Percentiles rank a stretch among this genome's conserved stretches.
Evolutionary conservation across 2,797 vertebrate genomes (phyloP).

Genomic region (Hippoglossus hippoglossus): DNA sequence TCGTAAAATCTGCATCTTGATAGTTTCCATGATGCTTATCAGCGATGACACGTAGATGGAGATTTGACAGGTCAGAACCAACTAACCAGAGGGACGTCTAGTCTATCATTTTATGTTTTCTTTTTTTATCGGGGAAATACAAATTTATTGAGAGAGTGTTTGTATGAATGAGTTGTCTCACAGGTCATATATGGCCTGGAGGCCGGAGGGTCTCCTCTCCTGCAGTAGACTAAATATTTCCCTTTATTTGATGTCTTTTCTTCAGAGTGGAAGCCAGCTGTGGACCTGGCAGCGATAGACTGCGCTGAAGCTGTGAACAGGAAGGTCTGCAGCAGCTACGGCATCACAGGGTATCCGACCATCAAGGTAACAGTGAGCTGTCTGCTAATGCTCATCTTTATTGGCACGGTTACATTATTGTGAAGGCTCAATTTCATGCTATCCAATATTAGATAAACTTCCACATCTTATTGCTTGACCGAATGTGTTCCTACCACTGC

Average conservation of each 20-base stretch:
- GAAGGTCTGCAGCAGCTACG: constrained; percentile 79
- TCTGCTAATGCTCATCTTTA: background rate
- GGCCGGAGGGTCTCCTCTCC: no score
- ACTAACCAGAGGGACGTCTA: no score
- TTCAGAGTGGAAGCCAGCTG: constrained; percentile 91
- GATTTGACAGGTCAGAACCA: no score
- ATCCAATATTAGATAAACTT: background rate
- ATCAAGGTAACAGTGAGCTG: constrained; percentile 83
- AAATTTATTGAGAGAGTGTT: no score
- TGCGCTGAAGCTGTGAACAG: constrained; percentile 85
- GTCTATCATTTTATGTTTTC: background rate
- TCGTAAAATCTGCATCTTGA: no score
- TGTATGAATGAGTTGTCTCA: no score
- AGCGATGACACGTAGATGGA: no score
- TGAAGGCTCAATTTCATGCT: background rate
- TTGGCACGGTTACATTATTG: background rate
- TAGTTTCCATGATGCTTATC: no score
- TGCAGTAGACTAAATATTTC: constrained; percentile 49
- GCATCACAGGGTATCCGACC: constrained; percentile 87
- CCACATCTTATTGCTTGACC: no score
- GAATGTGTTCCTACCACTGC: no score
- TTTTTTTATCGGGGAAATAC: background rate
- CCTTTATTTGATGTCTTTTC: constrained; percentile 30
- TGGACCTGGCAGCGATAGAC: constrained; percentile 89
- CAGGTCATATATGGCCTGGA: background rate